Conservation (phyloP, 2,113 vertebrate genomes). For the Pterocles orientalis region DNA sequence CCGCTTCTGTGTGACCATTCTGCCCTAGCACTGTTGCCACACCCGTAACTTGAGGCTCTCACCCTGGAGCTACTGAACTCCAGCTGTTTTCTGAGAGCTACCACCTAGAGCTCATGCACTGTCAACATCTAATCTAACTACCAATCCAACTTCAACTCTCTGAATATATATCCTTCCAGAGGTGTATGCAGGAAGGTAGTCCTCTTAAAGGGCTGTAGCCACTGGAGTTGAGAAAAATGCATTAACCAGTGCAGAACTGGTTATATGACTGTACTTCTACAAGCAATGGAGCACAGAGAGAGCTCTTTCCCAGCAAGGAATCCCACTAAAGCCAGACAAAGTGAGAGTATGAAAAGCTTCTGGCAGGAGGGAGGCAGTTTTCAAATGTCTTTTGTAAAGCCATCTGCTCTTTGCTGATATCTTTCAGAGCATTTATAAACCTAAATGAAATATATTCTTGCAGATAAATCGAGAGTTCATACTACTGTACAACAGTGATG, state of each 20-base stretch:
- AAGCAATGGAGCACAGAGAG: not conserved
- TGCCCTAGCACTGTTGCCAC: not conserved
- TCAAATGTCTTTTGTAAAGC: constrained; percentile 2
- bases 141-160: not conserved
- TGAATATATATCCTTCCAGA: not conserved
- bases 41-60: fast-evolving
- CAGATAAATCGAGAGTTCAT: not conserved
- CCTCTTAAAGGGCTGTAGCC: not conserved
- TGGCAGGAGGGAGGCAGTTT: constrained; percentile 17
- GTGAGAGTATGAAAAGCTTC: constrained; percentile 36
- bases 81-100: not conserved
- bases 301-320: not conserved
- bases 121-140: not conserved
- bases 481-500: not conserved
- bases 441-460: not conserved
- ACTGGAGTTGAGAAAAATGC: not conserved
- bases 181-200: not conserved
- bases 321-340: constrained; percentile 29
- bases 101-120: not conserved
- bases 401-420: constrained; percentile 34
- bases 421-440: not conserved
- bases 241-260: not conserved
- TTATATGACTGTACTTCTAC: not conserved
- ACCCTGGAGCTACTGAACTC: not conserved
- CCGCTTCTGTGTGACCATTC: fast-evolving